A percentile compares a stretch with the other conserved stretches of the same genome.
Conservation (phyloP, 1,140 invertebrate species). For the Diprion similis region DNA sequence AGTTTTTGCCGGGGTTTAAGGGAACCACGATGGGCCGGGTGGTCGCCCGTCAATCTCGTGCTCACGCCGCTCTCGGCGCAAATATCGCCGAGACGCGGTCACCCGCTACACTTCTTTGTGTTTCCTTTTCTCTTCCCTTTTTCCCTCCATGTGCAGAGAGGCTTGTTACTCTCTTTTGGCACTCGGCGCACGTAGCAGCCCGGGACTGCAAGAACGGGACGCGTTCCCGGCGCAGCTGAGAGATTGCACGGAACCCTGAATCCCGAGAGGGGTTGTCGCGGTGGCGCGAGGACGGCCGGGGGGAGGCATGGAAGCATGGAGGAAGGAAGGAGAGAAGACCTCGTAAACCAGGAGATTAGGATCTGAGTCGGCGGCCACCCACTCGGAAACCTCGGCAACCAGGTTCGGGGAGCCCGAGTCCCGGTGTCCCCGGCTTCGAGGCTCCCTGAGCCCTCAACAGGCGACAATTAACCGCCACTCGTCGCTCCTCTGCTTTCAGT, state of each 20-base stretch:
- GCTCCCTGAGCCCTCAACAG: conserved; percentile 29
- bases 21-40: conserved; percentile 38
- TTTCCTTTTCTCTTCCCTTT: conserved; percentile 19
- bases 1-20: conserved; percentile 30
- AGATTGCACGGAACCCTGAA: neutral
- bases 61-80: conserved; percentile 47
- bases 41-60: conserved; percentile 47
- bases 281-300: neutral
- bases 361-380: conserved; percentile 55
- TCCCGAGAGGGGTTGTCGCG: neutral
- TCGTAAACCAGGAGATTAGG: conserved; percentile 55
- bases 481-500: conserved; percentile 24
- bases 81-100: conserved; percentile 35
- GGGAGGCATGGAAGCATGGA: conserved; percentile 1
- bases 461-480: conserved; percentile 54
- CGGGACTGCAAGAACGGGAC: neutral
- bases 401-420: neutral
- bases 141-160: neutral
- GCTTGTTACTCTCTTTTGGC: conserved; percentile 24
- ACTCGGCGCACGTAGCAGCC: conserved; percentile 28
- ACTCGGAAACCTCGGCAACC: conserved; percentile 37
- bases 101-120: conserved; percentile 11
- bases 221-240: neutral
- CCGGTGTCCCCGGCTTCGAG: conserved; percentile 3
- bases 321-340: conserved; percentile 33